Conservation (phyloP, 2,113 vertebrate species). For the Dasyurus viverrinus region DNA sequence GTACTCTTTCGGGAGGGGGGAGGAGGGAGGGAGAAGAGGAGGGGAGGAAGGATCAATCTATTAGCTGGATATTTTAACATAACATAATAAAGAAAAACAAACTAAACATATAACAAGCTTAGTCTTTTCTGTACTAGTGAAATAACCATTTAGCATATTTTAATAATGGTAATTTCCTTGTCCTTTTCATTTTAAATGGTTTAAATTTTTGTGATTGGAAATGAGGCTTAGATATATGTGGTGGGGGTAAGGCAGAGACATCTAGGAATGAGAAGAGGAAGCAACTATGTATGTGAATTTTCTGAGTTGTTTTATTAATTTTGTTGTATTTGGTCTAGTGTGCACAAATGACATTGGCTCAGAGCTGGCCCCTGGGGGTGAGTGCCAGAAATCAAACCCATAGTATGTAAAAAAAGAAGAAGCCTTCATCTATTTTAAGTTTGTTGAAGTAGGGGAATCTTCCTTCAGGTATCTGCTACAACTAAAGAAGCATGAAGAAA, state of each 20-base stretch:
- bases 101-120: neutral
- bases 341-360: neutral
- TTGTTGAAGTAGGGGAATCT: slow-evolving; percentile 98
- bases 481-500: slow-evolving; percentile 87
- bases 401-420: slow-evolving; percentile 65
- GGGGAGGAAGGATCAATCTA: neutral
- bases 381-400: neutral
- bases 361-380: neutral
- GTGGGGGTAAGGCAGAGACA: neutral
- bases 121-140: neutral
- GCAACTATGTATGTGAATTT: neutral
- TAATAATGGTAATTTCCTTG: neutral
- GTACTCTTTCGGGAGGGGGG: neutral
- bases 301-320: neutral
- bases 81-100: neutral
- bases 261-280: neutral
- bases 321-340: neutral
- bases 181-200: neutral
- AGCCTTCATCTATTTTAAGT: slow-evolving; percentile 98
- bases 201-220: neutral
- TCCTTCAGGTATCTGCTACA: slow-evolving; percentile 98
- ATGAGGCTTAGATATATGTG: neutral
- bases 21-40: too few relatives aligned
- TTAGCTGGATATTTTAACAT: neutral
- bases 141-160: neutral